Conservation (phyloP, 2,888 invertebrate genomes). For the Quadroppia sp. region DNA sequence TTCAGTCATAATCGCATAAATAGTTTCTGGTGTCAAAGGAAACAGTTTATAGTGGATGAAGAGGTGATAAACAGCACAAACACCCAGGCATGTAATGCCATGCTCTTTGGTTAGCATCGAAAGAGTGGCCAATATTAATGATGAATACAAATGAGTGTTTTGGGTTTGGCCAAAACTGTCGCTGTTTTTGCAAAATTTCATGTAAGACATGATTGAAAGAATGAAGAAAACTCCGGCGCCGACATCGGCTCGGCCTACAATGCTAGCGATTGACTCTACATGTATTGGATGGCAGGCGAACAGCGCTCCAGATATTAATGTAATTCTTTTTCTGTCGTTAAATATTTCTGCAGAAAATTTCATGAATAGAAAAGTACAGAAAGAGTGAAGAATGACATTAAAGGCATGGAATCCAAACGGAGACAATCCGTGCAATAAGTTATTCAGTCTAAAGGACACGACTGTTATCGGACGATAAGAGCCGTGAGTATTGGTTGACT, state of each 20-base stretch:
- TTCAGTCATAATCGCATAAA: slow-evolving; percentile 37
- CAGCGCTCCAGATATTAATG: slow-evolving; percentile 68
- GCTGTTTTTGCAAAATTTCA: slow-evolving; percentile 60
- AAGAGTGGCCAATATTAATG: slow-evolving; percentile 66
- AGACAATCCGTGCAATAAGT: slow-evolving; percentile 64
- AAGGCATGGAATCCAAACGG: slow-evolving; percentile 80
- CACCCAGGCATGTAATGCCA: slow-evolving; percentile 82
- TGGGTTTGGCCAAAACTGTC: slow-evolving; percentile 38
- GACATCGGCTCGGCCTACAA: slow-evolving; percentile 91
- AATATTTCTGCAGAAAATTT: slow-evolving; percentile 63
- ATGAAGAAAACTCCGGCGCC: slow-evolving; percentile 87
- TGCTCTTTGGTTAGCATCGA: slow-evolving; percentile 94
- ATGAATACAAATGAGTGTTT: slow-evolving; percentile 59
- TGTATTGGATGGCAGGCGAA: slow-evolving; percentile 95
- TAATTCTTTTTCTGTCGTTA: slow-evolving; percentile 48
- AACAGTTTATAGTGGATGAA: slow-evolving; percentile 58
- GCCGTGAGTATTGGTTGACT: slow-evolving; percentile 89
- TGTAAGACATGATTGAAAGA: slow-evolving; percentile 77
- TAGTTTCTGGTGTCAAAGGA: slow-evolving; percentile 39
- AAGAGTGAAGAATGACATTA: slow-evolving; percentile 78
- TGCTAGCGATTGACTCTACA: slow-evolving; percentile 91
- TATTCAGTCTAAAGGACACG: slow-evolving; percentile 78
- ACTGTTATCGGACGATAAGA: slow-evolving; percentile 91
- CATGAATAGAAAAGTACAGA: slow-evolving; percentile 77
- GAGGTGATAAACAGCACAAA: slow-evolving; percentile 84